phyloP scores from a whole-genome alignment of 2,797 vertebrate genomes.

The Peromyscus attwateri region DNA sequence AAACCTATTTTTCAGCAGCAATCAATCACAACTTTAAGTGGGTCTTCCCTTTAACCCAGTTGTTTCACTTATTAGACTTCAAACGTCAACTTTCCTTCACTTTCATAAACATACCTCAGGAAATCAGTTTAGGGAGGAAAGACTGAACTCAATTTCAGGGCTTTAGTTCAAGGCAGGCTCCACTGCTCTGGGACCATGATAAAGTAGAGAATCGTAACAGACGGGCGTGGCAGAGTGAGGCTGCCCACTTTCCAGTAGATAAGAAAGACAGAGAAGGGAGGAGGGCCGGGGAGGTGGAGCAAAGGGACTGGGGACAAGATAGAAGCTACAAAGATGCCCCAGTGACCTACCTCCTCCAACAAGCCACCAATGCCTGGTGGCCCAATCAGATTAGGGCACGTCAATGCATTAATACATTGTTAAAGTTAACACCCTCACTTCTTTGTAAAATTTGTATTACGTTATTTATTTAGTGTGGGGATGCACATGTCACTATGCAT shows the following conservation, averaged over 20 bases:
- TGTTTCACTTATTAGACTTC: not conserved
- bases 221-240: too few species aligned
- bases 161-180: not conserved
- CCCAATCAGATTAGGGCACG: fast-evolving
- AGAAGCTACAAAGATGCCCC: not conserved
- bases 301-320: not conserved
- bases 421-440: not conserved
- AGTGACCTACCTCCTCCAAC: not conserved
- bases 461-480: not conserved
- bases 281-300: not conserved
- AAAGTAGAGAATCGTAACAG: not conserved
- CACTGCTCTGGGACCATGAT: too few species aligned
- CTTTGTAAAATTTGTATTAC: not conserved
- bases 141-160: too few species aligned
- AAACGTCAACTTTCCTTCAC: not conserved
- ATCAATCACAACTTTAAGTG: not conserved
- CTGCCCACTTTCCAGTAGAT: not conserved
- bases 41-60: not conserved
- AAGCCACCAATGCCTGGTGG: not conserved
- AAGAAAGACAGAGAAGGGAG: not conserved
- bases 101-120: not conserved
- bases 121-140: not conserved
- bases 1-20: conserved; percentile 28
- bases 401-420: not conserved
- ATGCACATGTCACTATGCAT: not conserved